These are phyloP conservation scores for Centroberyx gerrardi DNA, from an alignment of 2,797 vertebrate genomes.

Conservation along the genomic window DNA sequence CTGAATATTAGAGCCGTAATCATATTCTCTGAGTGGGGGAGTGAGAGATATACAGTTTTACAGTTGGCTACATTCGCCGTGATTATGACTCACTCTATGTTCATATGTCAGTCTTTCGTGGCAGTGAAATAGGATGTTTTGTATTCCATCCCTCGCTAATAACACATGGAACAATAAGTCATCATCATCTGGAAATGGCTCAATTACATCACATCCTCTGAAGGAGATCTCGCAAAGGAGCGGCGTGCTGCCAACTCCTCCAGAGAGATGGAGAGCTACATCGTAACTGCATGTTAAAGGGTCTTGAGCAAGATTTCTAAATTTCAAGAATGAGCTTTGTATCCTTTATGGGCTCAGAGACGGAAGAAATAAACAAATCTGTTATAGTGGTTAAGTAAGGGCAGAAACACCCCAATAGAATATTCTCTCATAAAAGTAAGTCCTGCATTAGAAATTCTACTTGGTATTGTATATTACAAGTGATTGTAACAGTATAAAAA, in stretches of 20 bases:
- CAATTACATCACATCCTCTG: conserved; percentile 28
- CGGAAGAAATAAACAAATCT: conserved; percentile 16
- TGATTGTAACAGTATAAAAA: too few relatives aligned
- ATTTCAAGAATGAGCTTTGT: conserved; percentile 38
- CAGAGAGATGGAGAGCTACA: conserved; percentile 21
- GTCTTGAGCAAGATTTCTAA: conserved; percentile 34
- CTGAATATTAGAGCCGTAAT: conserved; percentile 49
- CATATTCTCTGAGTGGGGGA: conserved; percentile 43
- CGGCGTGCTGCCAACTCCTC: conserved; percentile 35
- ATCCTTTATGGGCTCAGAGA: conserved; percentile 26
- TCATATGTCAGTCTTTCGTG: conserved; percentile 66
- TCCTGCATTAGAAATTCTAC: too few relatives aligned
- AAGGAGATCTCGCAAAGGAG: conserved; percentile 10
- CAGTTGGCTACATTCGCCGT: conserved; percentile 57
- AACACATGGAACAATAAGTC: conserved; percentile 60
- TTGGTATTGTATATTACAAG: too few relatives aligned
- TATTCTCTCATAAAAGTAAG: too few relatives aligned
- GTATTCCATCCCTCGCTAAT: conserved; percentile 42
- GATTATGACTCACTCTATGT: conserved; percentile 66
- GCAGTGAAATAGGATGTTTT: conserved; percentile 63
- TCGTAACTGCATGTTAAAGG: conserved; percentile 28
- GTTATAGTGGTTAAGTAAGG: too few relatives aligned
- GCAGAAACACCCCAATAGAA: too few relatives aligned
- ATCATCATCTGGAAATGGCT: conserved; percentile 36
- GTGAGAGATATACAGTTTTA: conserved; percentile 54